A percentile compares a stretch with the other conserved stretches of the same genome.
These are phyloP conservation scores for Erannis defoliaria DNA, from an alignment of 2,888 invertebrate species.

Conservation along the genomic window DNA sequence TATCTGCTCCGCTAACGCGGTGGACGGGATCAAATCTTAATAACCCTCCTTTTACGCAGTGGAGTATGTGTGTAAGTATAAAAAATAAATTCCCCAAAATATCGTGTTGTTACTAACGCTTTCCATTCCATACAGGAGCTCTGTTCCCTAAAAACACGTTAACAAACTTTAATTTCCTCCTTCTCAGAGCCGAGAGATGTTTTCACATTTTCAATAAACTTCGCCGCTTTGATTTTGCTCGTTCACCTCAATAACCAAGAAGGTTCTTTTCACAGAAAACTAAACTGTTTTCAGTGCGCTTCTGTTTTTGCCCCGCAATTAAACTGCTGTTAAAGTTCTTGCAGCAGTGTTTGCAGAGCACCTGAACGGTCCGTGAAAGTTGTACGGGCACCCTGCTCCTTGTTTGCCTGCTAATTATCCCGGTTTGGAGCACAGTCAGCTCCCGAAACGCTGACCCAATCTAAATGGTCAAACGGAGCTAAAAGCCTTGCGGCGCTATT, in stretches of 20 bases:
- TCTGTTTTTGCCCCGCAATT: constrained; percentile 84
- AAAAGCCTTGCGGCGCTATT: constrained; percentile 75
- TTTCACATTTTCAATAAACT: constrained; percentile 68
- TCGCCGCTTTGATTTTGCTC: constrained; percentile 60
- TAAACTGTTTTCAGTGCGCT: constrained; percentile 81
- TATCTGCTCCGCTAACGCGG: no score
- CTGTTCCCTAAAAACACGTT: no score
- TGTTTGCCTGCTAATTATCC: constrained; percentile 86
- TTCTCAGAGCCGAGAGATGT: constrained; percentile 49
- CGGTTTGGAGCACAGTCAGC: constrained; percentile 72
- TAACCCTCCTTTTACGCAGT: no score
- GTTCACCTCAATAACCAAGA: constrained; percentile 68
- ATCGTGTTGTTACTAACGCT: no score
- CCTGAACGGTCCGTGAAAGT: constrained; percentile 82
- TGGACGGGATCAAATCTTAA: no score
- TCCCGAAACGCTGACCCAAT: constrained; percentile 77
- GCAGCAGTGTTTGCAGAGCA: constrained; percentile 83
- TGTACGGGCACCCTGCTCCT: constrained; percentile 72
- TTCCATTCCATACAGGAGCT: no score
- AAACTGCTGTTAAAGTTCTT: constrained; percentile 86
- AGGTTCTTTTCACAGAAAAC: constrained; percentile 79
- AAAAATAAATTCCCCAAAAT: no score
- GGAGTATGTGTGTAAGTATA: no score
- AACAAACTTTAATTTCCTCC: constrained; percentile 45
- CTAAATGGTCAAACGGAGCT: constrained; percentile 80